A percentile compares a stretch with the other conserved stretches of the same genome.
These are phyloP conservation scores for Gnathonemus echidnorhynchus DNA, from an alignment of 2,113 vertebrate genomes.

Conservation along the genomic window DNA sequence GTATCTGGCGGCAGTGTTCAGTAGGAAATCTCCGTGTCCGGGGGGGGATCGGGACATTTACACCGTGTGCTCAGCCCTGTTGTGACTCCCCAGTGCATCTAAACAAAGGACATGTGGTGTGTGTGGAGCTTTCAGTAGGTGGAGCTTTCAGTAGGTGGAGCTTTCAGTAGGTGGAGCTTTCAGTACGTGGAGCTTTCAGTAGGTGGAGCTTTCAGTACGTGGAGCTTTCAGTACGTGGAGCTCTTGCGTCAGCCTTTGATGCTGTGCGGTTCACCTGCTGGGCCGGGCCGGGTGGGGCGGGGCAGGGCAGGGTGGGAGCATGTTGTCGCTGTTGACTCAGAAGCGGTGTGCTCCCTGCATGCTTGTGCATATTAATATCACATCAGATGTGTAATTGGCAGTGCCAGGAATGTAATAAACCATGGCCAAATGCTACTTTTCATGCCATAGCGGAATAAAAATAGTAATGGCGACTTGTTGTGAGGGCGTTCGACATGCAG, in stretches of 20 bases:
- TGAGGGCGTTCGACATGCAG: conserved; percentile 11
- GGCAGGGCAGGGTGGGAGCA: neutral
- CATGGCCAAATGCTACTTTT: conserved; percentile 47
- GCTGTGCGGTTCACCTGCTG: conserved; percentile 49
- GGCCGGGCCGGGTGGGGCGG: conserved; percentile 6
- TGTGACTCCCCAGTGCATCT: neutral
- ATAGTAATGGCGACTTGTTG: conserved; percentile 43
- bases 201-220: conserved; percentile 56
- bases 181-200: conserved; percentile 20
- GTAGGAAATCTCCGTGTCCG: neutral
- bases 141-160: conserved; percentile 63
- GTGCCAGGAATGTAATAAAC: conserved; percentile 31
- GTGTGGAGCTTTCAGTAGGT: conserved; percentile 32
- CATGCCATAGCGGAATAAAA: conserved; percentile 43
- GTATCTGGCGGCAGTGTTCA: conserved; percentile 35
- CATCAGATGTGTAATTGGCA: conserved; percentile 41
- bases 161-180: conserved; percentile 66
- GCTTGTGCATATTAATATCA: conserved; percentile 31
- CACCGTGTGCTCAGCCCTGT: neutral
- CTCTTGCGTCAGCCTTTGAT: conserved; percentile 63
- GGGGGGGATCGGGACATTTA: neutral
- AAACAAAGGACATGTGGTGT: conserved; percentile 39
- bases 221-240: conserved; percentile 69
- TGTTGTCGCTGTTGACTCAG: neutral
- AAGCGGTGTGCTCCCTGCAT: conserved; percentile 9